A percentile compares a stretch with the other conserved stretches of the same genome.
Conservation (phyloP, 2,113 vertebrate species). For the Peucedramus taeniatus region DNA sequence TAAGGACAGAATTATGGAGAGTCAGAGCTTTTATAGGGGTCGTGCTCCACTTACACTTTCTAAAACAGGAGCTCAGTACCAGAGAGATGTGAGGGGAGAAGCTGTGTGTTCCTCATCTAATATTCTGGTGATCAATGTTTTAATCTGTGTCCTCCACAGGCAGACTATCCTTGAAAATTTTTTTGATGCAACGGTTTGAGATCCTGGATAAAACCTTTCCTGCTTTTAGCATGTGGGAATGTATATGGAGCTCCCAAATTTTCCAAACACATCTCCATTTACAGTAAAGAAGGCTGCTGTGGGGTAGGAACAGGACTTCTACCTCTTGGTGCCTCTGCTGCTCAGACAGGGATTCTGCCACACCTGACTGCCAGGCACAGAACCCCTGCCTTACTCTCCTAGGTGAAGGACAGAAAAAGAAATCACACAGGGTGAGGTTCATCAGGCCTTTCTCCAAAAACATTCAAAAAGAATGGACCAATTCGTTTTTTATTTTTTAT, state of each 20-base stretch:
- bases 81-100: not conserved
- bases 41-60: accelerated
- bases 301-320: not conserved
- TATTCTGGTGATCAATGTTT: not conserved
- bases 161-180: not conserved
- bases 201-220: not conserved
- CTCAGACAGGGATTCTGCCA: not conserved
- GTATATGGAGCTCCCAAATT: not conserved
- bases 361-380: not conserved
- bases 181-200: not conserved
- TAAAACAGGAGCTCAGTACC: not conserved
- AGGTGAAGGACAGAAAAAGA: not conserved
- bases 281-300: not conserved
- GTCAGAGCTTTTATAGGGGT: not conserved
- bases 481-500: not conserved
- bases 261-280: not conserved
- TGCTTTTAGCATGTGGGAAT: not conserved
- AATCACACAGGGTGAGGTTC: not conserved
- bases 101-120: accelerated
- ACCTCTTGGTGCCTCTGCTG: not conserved
- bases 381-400: not conserved
- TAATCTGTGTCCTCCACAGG: not conserved
- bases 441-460: not conserved
- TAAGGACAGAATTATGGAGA: not conserved
- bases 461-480: not conserved